Conservation (phyloP, 2,113 vertebrate species). For the Aegithalos caudatus region DNA sequence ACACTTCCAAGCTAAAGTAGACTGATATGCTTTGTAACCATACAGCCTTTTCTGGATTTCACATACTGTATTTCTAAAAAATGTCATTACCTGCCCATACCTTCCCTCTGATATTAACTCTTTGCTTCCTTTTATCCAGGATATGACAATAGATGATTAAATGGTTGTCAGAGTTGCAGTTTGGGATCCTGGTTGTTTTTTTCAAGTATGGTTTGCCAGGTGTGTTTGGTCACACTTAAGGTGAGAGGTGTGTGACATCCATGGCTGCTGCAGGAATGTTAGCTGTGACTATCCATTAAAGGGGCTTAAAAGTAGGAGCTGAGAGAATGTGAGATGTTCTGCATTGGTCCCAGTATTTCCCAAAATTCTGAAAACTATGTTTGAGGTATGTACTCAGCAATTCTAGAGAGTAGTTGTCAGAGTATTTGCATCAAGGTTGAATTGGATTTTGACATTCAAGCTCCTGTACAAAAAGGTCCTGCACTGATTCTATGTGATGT, state of each 20-base stretch:
- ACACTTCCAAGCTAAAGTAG: background rate
- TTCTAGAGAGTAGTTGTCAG: background rate
- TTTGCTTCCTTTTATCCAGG: background rate
- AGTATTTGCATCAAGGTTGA: background rate
- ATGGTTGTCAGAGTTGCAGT: background rate
- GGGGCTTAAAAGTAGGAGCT: background rate
- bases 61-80: background rate
- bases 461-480: background rate
- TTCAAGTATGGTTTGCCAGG: background rate
- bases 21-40: background rate
- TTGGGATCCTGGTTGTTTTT: background rate
- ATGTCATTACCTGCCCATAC: background rate
- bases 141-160: rapidly evolving
- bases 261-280: background rate
- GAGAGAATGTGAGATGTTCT: background rate
- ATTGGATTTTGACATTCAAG: background rate
- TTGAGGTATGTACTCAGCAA: background rate
- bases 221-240: background rate
- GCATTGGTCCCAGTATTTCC: background rate
- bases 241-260: background rate
- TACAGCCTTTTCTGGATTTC: background rate
- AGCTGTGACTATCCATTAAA: background rate
- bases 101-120: background rate
- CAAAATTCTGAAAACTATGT: background rate
- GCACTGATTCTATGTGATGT: rapidly evolving